A percentile compares a stretch with the other conserved stretches of the same genome.
Evolutionary conservation across 2,113 vertebrate genomes (phyloP).

Genomic region (Alces alces): DNA sequence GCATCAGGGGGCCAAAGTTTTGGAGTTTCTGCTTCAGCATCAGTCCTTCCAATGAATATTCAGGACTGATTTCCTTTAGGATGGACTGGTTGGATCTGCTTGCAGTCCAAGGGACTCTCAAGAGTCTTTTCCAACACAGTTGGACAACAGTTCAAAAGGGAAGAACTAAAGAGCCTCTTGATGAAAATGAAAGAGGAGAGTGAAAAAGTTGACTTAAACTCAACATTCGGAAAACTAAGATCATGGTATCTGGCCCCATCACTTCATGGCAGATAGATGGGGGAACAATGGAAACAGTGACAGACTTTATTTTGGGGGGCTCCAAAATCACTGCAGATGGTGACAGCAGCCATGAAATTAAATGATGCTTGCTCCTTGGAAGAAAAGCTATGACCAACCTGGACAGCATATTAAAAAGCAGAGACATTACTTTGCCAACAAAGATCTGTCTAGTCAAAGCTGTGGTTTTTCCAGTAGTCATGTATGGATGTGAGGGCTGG

Average conservation of each 20-base stretch:
- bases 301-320: background rate
- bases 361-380: background rate
- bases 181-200: background rate
- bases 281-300: background rate
- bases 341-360: background rate
- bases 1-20: fast-evolving
- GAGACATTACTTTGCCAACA: background rate
- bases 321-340: background rate
- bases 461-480: background rate
- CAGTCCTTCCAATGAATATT: background rate
- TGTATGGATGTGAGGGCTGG: background rate
- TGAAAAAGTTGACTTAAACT: background rate
- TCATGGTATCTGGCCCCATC: background rate
- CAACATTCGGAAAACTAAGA: background rate
- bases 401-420: background rate
- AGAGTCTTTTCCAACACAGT: background rate
- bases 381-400: background rate
- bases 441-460: background rate
- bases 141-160: background rate
- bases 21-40: background rate
- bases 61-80: background rate
- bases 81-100: background rate
- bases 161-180: background rate
- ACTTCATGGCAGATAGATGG: background rate
- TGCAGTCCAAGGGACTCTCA: background rate